These are phyloP conservation scores for Cataglyphis hispanica DNA, from an alignment of 1,140 invertebrate genomes.

Conservation along the genomic window DNA sequence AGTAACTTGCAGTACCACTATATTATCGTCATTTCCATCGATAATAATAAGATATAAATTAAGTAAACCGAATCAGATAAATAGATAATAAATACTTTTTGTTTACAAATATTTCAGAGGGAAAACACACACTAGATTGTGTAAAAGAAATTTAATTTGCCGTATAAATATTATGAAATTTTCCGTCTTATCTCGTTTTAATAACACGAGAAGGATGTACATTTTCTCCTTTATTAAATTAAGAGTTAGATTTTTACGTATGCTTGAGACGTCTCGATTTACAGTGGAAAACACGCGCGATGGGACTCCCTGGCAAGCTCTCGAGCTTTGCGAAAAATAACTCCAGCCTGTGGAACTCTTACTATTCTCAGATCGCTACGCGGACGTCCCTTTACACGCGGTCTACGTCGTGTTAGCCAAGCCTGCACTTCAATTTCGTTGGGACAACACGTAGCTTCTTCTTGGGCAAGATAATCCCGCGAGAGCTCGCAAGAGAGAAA, in stretches of 20 bases:
- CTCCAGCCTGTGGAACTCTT: slow-evolving; percentile 17
- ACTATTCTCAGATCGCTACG: slow-evolving; percentile 21
- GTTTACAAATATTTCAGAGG: background rate
- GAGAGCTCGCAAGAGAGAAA: slow-evolving; percentile 37
- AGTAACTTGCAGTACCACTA: background rate
- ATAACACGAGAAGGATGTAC: background rate
- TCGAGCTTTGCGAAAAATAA: slow-evolving; percentile 63
- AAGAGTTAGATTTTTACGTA: slow-evolving; percentile 34
- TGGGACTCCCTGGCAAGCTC: background rate
- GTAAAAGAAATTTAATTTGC: background rate
- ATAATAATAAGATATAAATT: background rate
- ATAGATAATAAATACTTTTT: background rate
- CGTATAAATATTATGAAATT: background rate
- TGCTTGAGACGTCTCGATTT: slow-evolving; percentile 58
- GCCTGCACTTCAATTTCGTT: slow-evolving; percentile 74
- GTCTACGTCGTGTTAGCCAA: slow-evolving; percentile 56
- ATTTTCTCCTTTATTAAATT: slow-evolving; percentile 17
- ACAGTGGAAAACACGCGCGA: slow-evolving; percentile 47
- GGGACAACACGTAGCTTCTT: slow-evolving; percentile 70
- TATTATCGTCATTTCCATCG: background rate
- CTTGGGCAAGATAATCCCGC: slow-evolving; percentile 43
- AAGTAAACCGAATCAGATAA: background rate
- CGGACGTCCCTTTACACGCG: slow-evolving; percentile 53
- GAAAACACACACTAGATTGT: background rate
- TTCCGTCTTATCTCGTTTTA: slow-evolving; percentile 3